Base-by-base conservation (phyloP, 2,113 vertebrate species). In the Melanerpes aurifrons region DNA sequence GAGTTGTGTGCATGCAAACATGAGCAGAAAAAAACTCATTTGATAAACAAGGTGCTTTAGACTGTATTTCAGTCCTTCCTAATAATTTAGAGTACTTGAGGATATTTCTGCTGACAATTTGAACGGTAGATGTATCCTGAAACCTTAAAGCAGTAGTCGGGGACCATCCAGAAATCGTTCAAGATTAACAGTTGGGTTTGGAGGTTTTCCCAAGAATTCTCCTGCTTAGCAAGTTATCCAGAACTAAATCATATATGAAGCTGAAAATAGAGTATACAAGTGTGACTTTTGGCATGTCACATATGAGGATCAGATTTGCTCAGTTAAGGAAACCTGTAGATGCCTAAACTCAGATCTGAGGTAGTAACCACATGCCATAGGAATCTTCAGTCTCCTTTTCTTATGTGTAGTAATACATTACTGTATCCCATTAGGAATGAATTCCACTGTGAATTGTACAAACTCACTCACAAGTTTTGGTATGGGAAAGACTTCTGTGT, bases 1-100 rank as follows among this genome's bases (percentile, higher is more conserved):
- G 43, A 86, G 78, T 85, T 90, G 58, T 82, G 57, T 84, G 84
- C 87, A 96, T 92, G 93, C 74, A 96, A 96, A 95, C 82, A 86
- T 3, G 68, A 91, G 73, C 73, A 70, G 77, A 90, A 93, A 84
- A 69, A 68, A 80, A 70, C 47, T 86, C 57, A 26, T 90, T 66
- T 84, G 58, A 78, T 88, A 90, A 95, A 93, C 89, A 94, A 94
- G 92, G n/a, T 58, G 77, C 66, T 94, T 89, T 74, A 82, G 74
- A 64, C 35, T 68, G 63, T 61, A 53, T 93, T 96, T 66, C 71
- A 94, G 74, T 80, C 77, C 94, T 89, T 64, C 82, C 84, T 83
- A 86, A 93, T 93, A 91, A 94, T 75, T 89, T 70, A 82, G 53
- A 81, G 66, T 32, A 50, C 89, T 95, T 61, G 48, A 94, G 73